Base-by-base conservation (phyloP, 2,888 invertebrate genomes). In the Andrena praecox region DNA sequence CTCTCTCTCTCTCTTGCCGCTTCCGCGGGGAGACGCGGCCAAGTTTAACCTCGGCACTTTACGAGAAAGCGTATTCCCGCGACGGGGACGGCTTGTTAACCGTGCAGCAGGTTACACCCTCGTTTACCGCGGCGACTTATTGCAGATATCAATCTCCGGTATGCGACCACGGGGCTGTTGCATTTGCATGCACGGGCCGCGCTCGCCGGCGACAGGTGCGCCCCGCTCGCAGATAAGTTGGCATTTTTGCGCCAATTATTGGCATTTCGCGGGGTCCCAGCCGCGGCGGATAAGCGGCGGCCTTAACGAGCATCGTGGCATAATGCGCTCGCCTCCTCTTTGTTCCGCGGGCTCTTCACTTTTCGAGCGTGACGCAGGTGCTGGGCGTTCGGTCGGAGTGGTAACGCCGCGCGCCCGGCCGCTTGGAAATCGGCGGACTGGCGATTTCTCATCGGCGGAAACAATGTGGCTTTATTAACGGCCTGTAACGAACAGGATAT, bases 181-280 rank as follows among this genome's bases (percentile, higher is more conserved):
- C 83, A 91, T 91, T 91, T 90, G 90, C 90, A 91, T 90, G 87
- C 85, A 70, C 66, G 75, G 69, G 81, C 83, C 87, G 85, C 76
- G 42, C 80, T 83, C 80, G 31, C 48, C 77, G 80, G 20, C 83
- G 89, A 88, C 92, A 91, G 91, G 91, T 92, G 91, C 87, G 71
- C 69, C 78, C 72, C 20, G 69, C 68, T 48, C 73, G 54, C 76
- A 87, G 90, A 91, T 91, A 90, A 90, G 89, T 84, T 76, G 78
- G 85, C 87, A 89, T 89, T 89, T 92, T 90, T 89, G 85, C 83
- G 87, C 90, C 91, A 92, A 92, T 92, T 92, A 92, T 92, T 91
- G 90, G 90, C 87, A 90, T 92, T 91, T 90, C 84, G 85, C 75
- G 69, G 83, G 88, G 82, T 84, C 82, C 82, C 70, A 42, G 66